Percentiles rank a stretch among this genome's conserved stretches.
These are phyloP conservation scores for Scolopax bukidnonensis DNA, from an alignment of 2,797 vertebrate genomes.

Conservation along the genomic window DNA sequence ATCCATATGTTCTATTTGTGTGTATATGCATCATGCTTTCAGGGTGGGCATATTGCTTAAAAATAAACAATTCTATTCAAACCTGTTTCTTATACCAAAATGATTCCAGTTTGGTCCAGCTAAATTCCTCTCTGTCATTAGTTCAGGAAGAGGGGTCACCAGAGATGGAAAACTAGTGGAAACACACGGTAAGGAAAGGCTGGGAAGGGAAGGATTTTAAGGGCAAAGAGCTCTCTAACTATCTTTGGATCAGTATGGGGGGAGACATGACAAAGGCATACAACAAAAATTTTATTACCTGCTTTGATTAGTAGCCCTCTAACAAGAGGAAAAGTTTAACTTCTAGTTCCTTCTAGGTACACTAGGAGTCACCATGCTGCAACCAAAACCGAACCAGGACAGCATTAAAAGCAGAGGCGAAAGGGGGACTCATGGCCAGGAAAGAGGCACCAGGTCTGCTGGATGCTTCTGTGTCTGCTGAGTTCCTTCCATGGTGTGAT, in stretches of 20 bases:
- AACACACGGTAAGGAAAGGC: background rate
- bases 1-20: fast-evolving
- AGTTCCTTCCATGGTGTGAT: fast-evolving
- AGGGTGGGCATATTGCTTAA: background rate
- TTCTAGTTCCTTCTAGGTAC: background rate
- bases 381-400: background rate
- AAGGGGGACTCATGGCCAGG: background rate
- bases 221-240: background rate
- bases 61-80: background rate
- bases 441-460: background rate
- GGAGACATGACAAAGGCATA: background rate
- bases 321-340: background rate
- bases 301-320: background rate
- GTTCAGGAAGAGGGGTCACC: background rate
- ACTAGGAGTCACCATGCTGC: background rate
- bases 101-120: background rate
- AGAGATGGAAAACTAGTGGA: background rate
- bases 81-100: background rate
- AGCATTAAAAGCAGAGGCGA: background rate
- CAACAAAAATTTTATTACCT: background rate
- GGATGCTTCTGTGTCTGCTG: background rate
- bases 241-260: background rate
- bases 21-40: fast-evolving
- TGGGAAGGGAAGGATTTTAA: background rate
- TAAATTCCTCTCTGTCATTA: background rate